Base-by-base conservation (phyloP, 1,140 invertebrate genomes). In the Steinernema khuongi region DNA sequence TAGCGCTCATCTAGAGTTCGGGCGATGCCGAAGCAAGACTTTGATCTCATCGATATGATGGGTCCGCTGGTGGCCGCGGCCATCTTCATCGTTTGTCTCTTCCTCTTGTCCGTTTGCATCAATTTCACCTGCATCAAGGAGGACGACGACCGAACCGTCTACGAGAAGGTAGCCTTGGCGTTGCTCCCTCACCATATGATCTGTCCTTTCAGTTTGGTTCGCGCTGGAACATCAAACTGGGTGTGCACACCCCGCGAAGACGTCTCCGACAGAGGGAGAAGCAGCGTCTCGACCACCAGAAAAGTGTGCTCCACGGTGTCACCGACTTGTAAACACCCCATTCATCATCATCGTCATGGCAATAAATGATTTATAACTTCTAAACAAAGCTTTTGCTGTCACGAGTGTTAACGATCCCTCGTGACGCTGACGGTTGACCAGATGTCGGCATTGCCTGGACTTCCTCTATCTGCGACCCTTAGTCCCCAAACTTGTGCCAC, bases 71-170 rank as follows among this genome's bases (percentile, higher is more conserved):
- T 60, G 50, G 50, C 50, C 50, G 50, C 50, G 14, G 50, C 14
- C 11, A 60, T 60, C 50, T 60, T 60, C 50, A 60, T 60, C 50
- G 19, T 60, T 22, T 60, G 50, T 22, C 4, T 60, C 14, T 60
- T 60, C 22, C 22, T 60, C 11, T 14, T 60, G 7, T 60, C 50
- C 4, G 7, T 60, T 60, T 60, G 50, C 50, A 60, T 60, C 50
- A 60, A 60, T 22, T 60, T 60, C 19, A 60, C 50, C 4, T 60
- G 50, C 50, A 60, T 60, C 50, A 60, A 60, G 19, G 50, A 60
- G 50, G 50, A 60, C 50, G 50, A 60, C 50, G 50, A 60, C 19
- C 50, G 50, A 14, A 60, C 50, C 19, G 50, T 60, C 50, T 60
- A 60, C 19, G 50, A 60, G 22, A 60, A 60, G 50, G 50, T 60